These are phyloP conservation scores for Anoura caudifer DNA, from an alignment of 2,113 vertebrate species.

Conservation along the genomic window DNA sequence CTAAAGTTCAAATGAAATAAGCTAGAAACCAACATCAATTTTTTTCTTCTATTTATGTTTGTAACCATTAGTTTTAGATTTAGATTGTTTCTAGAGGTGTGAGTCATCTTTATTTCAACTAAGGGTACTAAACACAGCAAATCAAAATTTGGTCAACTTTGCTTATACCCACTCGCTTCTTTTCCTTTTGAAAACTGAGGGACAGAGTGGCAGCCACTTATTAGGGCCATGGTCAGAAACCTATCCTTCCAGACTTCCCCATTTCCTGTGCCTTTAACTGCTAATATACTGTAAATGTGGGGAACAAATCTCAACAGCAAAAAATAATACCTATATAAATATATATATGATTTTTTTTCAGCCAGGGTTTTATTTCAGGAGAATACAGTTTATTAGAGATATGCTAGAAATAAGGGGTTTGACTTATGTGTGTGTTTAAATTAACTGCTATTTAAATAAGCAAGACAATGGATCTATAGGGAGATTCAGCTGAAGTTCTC, in stretches of 20 bases:
- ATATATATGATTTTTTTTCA: conserved; percentile 28
- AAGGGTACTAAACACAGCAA: background rate
- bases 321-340: background rate
- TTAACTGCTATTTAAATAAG: conserved; percentile 79
- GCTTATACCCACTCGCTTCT: background rate
- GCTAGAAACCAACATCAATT: background rate
- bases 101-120: conserved; percentile 12
- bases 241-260: background rate
- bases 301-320: background rate
- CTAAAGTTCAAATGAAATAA: background rate
- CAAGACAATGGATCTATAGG: conserved; percentile 57
- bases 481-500: conserved; percentile 73
- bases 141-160: background rate
- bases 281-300: too few relatives aligned
- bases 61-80: background rate
- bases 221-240: background rate
- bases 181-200: background rate
- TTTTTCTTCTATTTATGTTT: background rate
- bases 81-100: background rate
- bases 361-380: background rate
- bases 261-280: background rate
- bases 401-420: conserved; percentile 62
- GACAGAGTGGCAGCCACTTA: background rate
- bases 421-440: conserved; percentile 76
- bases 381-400: conserved; percentile 47